Percentiles rank a stretch among this genome's conserved stretches.
These are phyloP conservation scores for Cryptotis parvus DNA, from an alignment of 2,113 vertebrate species.

Conservation along the genomic window DNA sequence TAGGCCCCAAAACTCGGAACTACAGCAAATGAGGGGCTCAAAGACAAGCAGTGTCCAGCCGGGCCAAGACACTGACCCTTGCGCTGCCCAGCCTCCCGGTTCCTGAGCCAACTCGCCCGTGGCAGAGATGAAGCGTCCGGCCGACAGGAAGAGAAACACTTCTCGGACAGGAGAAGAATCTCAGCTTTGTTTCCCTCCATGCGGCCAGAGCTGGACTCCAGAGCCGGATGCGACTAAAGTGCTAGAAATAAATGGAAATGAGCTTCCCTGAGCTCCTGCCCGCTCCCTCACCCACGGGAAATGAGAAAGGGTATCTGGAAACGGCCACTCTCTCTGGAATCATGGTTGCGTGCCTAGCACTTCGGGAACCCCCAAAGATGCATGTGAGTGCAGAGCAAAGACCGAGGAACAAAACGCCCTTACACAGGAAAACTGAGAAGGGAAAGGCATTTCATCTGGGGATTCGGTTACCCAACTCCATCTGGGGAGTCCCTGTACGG, in stretches of 20 bases:
- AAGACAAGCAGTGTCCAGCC: conserved; percentile 66
- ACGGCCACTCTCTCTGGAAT: conserved; percentile 55
- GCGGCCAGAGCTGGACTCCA: background rate
- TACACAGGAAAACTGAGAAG: background rate
- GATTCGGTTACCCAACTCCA: conserved; percentile 30
- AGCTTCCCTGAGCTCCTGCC: conserved; percentile 26
- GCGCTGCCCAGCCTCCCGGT: conserved; percentile 77
- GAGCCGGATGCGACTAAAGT: conserved; percentile 18
- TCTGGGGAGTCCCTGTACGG: background rate
- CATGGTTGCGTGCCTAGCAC: conserved; percentile 42
- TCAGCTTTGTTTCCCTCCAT: conserved; percentile 61
- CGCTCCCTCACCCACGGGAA: conserved; percentile 26
- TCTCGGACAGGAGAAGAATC: conserved; percentile 56
- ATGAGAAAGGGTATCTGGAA: conserved; percentile 47
- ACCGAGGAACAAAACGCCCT: conserved; percentile 17
- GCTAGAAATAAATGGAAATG: conserved; percentile 59
- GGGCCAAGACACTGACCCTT: background rate
- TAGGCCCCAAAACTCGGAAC: too few species aligned
- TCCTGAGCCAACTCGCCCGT: conserved; percentile 75
- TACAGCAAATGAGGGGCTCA: conserved; percentile 49
- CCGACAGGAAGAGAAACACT: conserved; percentile 38
- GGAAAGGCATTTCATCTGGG: conserved; percentile 6
- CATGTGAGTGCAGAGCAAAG: background rate
- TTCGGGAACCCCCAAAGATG: conserved; percentile 31
- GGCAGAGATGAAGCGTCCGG: conserved; percentile 52